Conservation (phyloP, 2,888 invertebrate species). For the Odontomyia ornata region DNA sequence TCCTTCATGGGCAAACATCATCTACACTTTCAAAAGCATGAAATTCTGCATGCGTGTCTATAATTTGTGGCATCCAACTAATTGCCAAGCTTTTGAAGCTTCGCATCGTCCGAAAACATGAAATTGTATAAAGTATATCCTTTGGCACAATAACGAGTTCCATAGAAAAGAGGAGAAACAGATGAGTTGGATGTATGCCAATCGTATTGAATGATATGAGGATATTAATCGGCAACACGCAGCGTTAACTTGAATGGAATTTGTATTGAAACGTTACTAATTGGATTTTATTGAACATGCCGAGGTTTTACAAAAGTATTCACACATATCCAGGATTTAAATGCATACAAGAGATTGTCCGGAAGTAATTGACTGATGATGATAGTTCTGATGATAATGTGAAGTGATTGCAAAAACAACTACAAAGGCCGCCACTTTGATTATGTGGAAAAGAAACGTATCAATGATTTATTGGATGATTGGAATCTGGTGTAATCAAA, state of each 20-base stretch:
- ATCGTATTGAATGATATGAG: background rate
- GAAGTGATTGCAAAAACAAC: background rate
- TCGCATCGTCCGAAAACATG: background rate
- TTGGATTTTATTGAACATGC: conserved; percentile 24
- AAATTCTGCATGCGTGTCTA: background rate
- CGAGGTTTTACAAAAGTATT: background rate
- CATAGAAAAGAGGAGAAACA: background rate
- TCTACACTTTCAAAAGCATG: no score
- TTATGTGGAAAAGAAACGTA: background rate
- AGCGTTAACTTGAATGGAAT: background rate
- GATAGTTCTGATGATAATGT: background rate
- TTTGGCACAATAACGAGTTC: background rate
- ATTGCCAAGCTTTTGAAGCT: background rate
- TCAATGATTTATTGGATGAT: background rate
- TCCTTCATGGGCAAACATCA: no score
- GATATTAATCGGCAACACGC: background rate
- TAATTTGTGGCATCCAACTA: conserved; percentile 19
- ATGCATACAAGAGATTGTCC: background rate
- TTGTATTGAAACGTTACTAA: conserved; percentile 22
- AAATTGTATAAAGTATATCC: background rate
- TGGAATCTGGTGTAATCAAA: conserved; percentile 2
- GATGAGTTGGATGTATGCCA: background rate
- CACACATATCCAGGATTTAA: background rate
- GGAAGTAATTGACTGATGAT: background rate
- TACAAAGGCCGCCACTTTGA: background rate